These are phyloP conservation scores for Ictidomys tridecemlineatus DNA, from an alignment of 2,113 vertebrate species.

Conservation along the genomic window DNA sequence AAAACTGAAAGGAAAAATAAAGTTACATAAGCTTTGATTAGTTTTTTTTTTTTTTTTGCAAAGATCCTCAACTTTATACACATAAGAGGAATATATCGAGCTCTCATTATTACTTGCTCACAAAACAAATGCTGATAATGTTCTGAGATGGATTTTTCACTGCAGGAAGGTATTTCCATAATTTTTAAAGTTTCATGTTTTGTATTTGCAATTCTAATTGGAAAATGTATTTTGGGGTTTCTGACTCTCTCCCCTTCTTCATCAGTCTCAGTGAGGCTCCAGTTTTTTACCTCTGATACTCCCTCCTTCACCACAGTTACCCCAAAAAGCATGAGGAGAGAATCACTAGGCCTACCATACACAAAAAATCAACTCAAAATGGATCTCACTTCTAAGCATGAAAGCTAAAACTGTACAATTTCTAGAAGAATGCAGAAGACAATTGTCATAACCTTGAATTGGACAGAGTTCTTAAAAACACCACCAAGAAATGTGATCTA, in stretches of 20 bases:
- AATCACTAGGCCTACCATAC: not conserved
- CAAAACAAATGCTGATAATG: constrained; percentile 57
- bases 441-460: not conserved
- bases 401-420: not conserved
- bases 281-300: not conserved
- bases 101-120: constrained; percentile 10
- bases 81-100: not conserved
- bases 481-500: not conserved
- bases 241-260: not conserved
- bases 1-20: constrained; percentile 59
- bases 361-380: not conserved
- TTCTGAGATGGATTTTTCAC: constrained; percentile 29
- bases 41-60: constrained; percentile 35
- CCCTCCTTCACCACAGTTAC: not conserved
- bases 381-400: not conserved
- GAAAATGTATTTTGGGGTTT: not conserved
- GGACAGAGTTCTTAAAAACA: constrained; percentile 9
- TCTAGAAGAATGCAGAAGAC: not conserved
- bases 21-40: constrained; percentile 66
- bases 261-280: not conserved
- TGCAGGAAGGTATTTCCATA: not conserved
- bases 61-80: constrained; percentile 59
- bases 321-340: not conserved
- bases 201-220: constrained; percentile 17
- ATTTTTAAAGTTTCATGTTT: not conserved